These are phyloP conservation scores for Catostylus mosaicus DNA, from an alignment of 30 jellyfish, hydroid and myxozoan genomes.

Conservation along the genomic window DNA sequence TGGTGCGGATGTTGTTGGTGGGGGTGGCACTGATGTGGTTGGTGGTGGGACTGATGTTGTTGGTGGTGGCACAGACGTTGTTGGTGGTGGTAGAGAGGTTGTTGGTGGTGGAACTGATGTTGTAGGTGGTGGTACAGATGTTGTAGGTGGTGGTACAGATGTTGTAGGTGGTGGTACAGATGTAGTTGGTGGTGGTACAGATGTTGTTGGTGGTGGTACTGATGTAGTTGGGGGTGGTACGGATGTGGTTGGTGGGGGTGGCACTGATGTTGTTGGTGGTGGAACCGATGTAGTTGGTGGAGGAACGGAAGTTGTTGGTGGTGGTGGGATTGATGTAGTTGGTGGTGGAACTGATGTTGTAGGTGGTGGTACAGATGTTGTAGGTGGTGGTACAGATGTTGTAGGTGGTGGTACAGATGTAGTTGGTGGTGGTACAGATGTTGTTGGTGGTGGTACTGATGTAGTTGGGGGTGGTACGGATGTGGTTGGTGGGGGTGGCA, in stretches of 20 bases:
- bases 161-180: not conserved
- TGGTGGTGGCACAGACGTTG: not conserved
- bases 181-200: conserved; percentile 8
- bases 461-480: not conserved
- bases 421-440: not conserved
- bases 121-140: not conserved
- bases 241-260: not conserved
- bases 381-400: not conserved
- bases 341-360: not conserved
- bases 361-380: not conserved
- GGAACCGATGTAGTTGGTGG: not conserved
- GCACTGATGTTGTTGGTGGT: not conserved
- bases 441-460: not conserved
- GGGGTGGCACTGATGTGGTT: not conserved
- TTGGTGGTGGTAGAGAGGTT: not conserved
- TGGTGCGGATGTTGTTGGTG: conserved; percentile 14
- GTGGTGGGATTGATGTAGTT: not conserved
- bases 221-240: not conserved
- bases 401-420: not conserved
- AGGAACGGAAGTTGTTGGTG: not conserved
- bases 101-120: not conserved
- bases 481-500: not conserved
- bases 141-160: not conserved
- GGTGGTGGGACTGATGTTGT: conserved; percentile 5
- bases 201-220: not conserved